These are phyloP conservation scores for Trididemnum miniatum DNA, from an alignment of 23 tunicate species.

Conservation along the genomic window DNA sequence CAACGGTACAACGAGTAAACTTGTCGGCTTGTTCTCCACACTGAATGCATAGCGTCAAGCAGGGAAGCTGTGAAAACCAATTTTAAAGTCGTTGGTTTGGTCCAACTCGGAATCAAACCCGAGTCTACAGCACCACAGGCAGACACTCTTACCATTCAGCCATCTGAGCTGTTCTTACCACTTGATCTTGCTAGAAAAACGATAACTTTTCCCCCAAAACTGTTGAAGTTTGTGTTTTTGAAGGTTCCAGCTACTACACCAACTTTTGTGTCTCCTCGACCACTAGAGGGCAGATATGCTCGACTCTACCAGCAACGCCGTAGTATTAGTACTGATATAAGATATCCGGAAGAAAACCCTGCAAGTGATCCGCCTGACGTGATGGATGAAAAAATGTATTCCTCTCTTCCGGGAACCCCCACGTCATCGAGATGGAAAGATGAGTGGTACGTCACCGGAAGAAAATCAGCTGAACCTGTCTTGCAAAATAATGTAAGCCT, in stretches of 20 bases:
- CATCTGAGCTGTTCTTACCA: not conserved
- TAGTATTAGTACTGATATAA: slow-evolving; percentile 46
- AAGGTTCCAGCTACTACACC: slow-evolving; percentile 76
- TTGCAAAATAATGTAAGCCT: slow-evolving; percentile 6
- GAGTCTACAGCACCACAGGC: not conserved
- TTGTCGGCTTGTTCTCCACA: no score
- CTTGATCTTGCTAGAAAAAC: no score
- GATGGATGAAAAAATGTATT: slow-evolving; percentile 54
- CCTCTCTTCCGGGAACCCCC: slow-evolving; percentile 59
- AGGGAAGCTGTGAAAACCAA: no score
- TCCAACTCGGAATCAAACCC: no score
- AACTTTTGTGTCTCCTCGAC: slow-evolving; percentile 56
- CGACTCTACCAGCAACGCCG: slow-evolving; percentile 69
- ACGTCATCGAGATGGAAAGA: slow-evolving; percentile 32
- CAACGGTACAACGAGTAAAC: no score
- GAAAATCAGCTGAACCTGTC: slow-evolving; percentile 43
- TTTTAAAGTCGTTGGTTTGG: no score
- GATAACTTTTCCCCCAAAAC: no score
- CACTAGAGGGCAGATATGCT: slow-evolving; percentile 84
- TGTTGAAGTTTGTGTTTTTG: no score
- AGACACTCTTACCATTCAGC: no score
- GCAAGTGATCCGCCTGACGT: slow-evolving; percentile 69
- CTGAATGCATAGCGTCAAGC: no score
- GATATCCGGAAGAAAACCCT: slow-evolving; percentile 79
- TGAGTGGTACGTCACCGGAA: slow-evolving; percentile 58